Evolutionary conservation across 2,888 invertebrate species (phyloP).

Genomic region (Ophioninae sp.): DNA sequence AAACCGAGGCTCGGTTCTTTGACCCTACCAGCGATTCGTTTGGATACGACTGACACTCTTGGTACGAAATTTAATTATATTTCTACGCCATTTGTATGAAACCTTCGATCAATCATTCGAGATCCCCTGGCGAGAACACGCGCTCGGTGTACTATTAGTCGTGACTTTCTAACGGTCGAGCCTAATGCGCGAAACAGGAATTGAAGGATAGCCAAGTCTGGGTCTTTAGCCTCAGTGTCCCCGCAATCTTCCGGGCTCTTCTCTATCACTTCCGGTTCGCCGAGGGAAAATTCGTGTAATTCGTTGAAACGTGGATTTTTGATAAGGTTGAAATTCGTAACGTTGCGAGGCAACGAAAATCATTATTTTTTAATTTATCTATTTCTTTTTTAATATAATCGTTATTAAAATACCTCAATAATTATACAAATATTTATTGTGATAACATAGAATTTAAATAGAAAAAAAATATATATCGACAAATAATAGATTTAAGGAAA

Average conservation of each 20-base stretch:
- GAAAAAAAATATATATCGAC: too few relatives aligned
- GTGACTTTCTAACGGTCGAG: background rate
- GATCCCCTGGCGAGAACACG: background rate
- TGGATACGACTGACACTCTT: background rate
- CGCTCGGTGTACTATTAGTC: background rate
- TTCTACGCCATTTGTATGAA: slow-evolving; percentile 9
- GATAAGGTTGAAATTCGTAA: too few relatives aligned
- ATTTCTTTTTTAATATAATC: too few relatives aligned
- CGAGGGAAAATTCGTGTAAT: background rate
- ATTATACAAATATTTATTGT: too few relatives aligned
- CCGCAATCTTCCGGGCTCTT: background rate
- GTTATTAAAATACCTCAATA: too few relatives aligned
- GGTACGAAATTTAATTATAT: slow-evolving; percentile 20
- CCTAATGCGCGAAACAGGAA: background rate
- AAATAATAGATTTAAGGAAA: too few relatives aligned
- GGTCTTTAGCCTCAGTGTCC: background rate
- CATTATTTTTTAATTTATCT: too few relatives aligned
- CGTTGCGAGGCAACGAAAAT: too few relatives aligned
- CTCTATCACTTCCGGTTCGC: background rate
- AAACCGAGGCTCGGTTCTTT: slow-evolving; percentile 38
- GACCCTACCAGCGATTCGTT: slow-evolving; percentile 16
- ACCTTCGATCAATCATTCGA: slow-evolving; percentile 17
- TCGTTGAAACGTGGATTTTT: background rate
- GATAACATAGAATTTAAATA: too few relatives aligned
- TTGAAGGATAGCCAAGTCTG: background rate